phyloP scores from a whole-genome alignment of 2,113 vertebrate genomes.

The Micronycteris hirsuta region DNA sequence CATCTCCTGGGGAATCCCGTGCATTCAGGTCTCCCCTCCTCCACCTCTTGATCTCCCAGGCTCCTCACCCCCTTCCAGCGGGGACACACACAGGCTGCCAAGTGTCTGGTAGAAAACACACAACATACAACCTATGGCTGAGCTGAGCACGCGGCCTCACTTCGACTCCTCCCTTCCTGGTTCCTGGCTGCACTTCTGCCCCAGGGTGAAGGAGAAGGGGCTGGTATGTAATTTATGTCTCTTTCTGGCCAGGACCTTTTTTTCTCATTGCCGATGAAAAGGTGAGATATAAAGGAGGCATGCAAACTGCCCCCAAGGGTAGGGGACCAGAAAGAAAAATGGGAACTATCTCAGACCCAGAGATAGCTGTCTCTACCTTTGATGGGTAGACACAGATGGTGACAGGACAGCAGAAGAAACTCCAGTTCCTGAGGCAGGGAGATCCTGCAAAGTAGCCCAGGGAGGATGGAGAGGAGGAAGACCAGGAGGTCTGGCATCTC shows the following conservation, averaged over 20 bases:
- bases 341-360: neutral
- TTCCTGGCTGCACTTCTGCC: neutral
- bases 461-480: neutral
- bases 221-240: neutral
- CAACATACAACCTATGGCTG: neutral
- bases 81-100: neutral
- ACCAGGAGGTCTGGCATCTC: neutral
- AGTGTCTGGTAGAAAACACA: neutral
- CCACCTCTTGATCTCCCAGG: fast-evolving
- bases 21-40: neutral
- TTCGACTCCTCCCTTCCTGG: neutral
- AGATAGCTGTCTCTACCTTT: neutral
- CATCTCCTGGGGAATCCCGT: neutral
- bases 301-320: neutral
- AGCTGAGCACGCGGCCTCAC: neutral
- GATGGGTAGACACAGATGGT: neutral
- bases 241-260: neutral
- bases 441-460: neutral
- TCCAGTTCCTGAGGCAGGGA: neutral
- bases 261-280: neutral
- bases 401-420: neutral
- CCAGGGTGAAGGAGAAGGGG: neutral
- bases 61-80: neutral
- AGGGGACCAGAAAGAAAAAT: neutral
- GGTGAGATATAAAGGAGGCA: neutral